These are phyloP conservation scores for Hyaena hyaena DNA, from an alignment of 2,113 vertebrate genomes.

Conservation along the genomic window DNA sequence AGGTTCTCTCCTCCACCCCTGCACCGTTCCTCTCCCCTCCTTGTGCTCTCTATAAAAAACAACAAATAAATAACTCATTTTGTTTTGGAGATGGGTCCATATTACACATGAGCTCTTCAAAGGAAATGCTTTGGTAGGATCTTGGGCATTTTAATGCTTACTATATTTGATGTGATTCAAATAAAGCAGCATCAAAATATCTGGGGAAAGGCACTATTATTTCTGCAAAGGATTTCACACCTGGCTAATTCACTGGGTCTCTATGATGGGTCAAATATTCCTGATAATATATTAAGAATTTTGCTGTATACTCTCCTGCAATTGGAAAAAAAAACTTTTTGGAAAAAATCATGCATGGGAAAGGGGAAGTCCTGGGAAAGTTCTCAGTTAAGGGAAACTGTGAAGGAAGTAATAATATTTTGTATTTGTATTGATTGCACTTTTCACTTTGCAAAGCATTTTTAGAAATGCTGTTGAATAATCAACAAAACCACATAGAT, in stretches of 20 bases:
- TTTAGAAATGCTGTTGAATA: slow-evolving; percentile 19
- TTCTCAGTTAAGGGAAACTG: neutral
- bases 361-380: neutral
- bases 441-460: slow-evolving; percentile 27
- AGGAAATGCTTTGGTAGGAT: neutral
- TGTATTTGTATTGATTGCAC: neutral
- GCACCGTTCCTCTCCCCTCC: no score
- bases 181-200: neutral
- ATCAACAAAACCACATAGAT: neutral
- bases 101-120: neutral
- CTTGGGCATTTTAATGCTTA: neutral
- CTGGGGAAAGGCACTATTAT: neutral
- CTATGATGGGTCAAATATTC: neutral
- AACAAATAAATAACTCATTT: neutral
- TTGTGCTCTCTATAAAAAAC: no score
- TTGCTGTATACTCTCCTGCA: neutral
- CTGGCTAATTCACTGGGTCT: neutral
- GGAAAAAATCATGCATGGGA: neutral
- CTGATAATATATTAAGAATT: neutral
- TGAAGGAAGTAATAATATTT: neutral
- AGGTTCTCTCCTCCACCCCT: no score
- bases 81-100: neutral
- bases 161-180: neutral
- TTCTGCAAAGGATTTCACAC: neutral
- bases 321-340: neutral